Percentiles rank a stretch among this genome's conserved stretches.
Conservation (phyloP, 2,113 vertebrate species). For the Pseudonaja textilis region DNA sequence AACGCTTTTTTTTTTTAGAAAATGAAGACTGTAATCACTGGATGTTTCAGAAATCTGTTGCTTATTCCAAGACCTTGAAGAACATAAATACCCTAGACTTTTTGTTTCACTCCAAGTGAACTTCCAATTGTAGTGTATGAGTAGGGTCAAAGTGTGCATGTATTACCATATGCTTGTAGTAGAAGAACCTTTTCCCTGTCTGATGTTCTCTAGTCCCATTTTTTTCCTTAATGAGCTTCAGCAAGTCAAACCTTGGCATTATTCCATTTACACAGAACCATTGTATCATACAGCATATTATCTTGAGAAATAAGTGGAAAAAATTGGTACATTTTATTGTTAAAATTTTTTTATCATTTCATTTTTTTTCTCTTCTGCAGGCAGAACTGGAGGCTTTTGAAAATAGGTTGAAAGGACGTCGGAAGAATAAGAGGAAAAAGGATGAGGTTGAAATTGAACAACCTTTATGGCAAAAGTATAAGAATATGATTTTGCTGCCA, state of each 20-base stretch:
- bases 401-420: constrained; percentile 88
- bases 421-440: constrained; percentile 82
- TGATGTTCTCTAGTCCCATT: not conserved
- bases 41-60: not conserved
- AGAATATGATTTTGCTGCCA: constrained; percentile 71
- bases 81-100: not conserved
- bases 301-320: not conserved
- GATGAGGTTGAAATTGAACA: constrained; percentile 76
- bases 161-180: not conserved
- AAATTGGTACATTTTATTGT: not conserved
- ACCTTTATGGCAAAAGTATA: constrained; percentile 79
- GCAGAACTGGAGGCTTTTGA: constrained; percentile 95
- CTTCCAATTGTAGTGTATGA: not conserved
- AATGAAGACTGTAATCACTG: not conserved
- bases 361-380: constrained; percentile 63
- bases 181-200: not conserved
- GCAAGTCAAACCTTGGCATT: not conserved
- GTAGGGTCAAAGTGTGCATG: not conserved
- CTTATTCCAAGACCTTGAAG: not conserved
- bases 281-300: not conserved
- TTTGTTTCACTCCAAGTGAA: not conserved
- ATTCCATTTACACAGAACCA: not conserved
- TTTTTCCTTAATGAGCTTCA: not conserved
- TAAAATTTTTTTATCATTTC: not conserved
- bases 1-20: not conserved